Conservation (phyloP, 2,888 invertebrate species). For the Aporophyla nigra region DNA sequence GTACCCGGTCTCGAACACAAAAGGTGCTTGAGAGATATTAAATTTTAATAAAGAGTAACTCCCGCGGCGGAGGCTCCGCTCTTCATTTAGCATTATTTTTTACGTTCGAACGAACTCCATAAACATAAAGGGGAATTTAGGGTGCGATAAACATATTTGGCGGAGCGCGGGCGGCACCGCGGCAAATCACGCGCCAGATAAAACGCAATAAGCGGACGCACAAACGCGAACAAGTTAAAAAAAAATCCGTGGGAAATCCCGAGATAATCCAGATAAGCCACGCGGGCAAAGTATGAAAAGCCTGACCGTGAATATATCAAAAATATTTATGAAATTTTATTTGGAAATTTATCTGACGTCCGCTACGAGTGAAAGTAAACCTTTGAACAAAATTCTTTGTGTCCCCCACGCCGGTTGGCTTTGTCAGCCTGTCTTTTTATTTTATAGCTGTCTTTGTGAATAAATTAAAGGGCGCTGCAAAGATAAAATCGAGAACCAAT, state of each 20-base stretch:
- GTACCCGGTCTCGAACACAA: slow-evolving; percentile 75
- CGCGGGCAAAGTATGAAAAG: slow-evolving; percentile 86
- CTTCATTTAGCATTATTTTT: slow-evolving; percentile 79
- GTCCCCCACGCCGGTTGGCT: slow-evolving; percentile 62
- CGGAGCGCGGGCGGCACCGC: slow-evolving; percentile 71
- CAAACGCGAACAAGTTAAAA: slow-evolving; percentile 86
- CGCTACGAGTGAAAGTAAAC: slow-evolving; percentile 72
- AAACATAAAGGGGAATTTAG: slow-evolving; percentile 81
- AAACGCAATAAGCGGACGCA: slow-evolving; percentile 85
- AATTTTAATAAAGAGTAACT: slow-evolving; percentile 84
- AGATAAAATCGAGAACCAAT: slow-evolving; percentile 60
- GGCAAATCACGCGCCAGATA: slow-evolving; percentile 81
- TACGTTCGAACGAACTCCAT: slow-evolving; percentile 75
- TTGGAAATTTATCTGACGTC: slow-evolving; percentile 80
- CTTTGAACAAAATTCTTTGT: slow-evolving; percentile 72
- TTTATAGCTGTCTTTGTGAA: slow-evolving; percentile 65
- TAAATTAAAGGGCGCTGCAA: slow-evolving; percentile 66
- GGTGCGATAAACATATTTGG: slow-evolving; percentile 84
- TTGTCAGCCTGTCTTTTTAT: slow-evolving; percentile 65
- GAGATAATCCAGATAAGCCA: slow-evolving; percentile 90
- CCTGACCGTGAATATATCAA: slow-evolving; percentile 90
- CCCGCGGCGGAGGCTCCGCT: slow-evolving; percentile 67
- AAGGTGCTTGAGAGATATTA: slow-evolving; percentile 79
- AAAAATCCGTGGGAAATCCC: slow-evolving; percentile 84
- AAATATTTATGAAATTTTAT: slow-evolving; percentile 88